Conservation (phyloP, 2,113 vertebrate species). For the Nicator chloris region DNA sequence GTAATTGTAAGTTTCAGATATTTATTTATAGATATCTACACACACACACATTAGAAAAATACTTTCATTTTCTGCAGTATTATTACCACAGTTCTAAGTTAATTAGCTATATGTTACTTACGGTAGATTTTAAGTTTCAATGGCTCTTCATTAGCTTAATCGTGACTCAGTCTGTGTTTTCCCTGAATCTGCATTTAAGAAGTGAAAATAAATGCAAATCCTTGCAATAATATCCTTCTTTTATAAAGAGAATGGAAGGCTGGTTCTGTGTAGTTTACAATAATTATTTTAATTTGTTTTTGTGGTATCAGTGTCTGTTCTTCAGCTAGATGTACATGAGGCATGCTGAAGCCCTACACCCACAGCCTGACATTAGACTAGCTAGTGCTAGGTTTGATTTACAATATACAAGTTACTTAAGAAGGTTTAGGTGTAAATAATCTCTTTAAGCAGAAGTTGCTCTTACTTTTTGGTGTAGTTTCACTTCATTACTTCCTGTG, state of each 20-base stretch:
- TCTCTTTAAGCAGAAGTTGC: background rate
- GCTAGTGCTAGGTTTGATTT: background rate
- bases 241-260: background rate
- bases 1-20: background rate
- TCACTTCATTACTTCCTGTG: background rate
- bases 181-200: background rate
- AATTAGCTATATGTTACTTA: background rate
- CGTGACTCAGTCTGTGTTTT: background rate
- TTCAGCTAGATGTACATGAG: background rate
- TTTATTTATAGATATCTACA: background rate
- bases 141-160: conserved; percentile 9
- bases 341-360: background rate
- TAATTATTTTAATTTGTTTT: background rate
- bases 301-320: background rate
- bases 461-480: background rate
- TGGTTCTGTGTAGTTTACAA: background rate
- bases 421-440: background rate
- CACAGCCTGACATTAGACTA: background rate
- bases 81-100: background rate
- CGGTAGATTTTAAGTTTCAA: background rate
- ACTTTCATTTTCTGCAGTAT: background rate
- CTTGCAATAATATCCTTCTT: background rate
- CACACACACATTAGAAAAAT: accelerated
- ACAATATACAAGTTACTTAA: background rate
- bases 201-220: background rate